phyloP scores from a whole-genome alignment of 2,113 vertebrate genomes.

The Amblyopsis rosae region DNA sequence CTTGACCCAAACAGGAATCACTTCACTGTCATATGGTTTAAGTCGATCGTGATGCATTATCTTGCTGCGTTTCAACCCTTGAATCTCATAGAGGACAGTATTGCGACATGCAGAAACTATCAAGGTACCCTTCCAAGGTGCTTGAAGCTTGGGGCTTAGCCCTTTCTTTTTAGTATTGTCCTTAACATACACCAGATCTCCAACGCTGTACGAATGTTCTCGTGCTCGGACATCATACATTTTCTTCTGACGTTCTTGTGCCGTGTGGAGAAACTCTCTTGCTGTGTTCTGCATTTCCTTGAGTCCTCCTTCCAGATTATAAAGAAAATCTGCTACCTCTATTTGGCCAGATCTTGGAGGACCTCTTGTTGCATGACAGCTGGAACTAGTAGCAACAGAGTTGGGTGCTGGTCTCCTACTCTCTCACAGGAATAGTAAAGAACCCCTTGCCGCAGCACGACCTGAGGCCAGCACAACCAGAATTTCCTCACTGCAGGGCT shows the following conservation, averaged over 20 bases:
- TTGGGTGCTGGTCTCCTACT: no score
- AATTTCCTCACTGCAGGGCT: constrained; percentile 13
- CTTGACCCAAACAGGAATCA: constrained; percentile 7
- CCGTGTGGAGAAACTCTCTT: no score
- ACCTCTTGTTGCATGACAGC: no score
- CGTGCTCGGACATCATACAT: neutral
- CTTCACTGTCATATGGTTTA: no score
- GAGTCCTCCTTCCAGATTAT: neutral
- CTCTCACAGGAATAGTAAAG: neutral
- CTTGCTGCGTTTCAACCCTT: neutral
- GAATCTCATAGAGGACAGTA: constrained; percentile 15
- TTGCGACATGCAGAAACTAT: neutral
- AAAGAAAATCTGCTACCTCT: neutral
- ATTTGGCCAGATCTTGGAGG: neutral
- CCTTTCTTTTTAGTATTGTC: constrained; percentile 18
- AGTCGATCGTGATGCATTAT: constrained; percentile 18
- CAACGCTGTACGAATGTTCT: constrained; percentile 10
- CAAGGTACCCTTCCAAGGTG: constrained; percentile 11
- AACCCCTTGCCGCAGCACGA: constrained; percentile 1
- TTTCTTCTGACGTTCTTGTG: constrained; percentile 12
- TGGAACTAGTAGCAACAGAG: no score
- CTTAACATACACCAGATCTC: no score
- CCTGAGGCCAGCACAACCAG: constrained; percentile 18
- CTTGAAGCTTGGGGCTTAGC: constrained; percentile 16
- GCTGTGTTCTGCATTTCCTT: no score